Evolutionary conservation across 2,888 invertebrate genomes (phyloP).

Genomic region (Unio delphinus): DNA sequence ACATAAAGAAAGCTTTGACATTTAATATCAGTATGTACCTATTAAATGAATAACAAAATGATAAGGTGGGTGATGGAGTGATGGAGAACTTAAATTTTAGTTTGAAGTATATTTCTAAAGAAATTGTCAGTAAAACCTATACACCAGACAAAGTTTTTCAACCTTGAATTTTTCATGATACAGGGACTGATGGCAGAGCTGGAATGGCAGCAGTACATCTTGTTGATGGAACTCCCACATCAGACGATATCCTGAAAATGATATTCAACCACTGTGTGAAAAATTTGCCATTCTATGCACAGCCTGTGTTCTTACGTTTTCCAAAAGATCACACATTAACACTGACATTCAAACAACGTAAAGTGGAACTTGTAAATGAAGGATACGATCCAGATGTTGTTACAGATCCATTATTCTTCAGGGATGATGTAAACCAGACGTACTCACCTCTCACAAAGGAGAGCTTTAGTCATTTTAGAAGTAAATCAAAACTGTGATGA

Average conservation of each 20-base stretch:
- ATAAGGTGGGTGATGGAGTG: no score
- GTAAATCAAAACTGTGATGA: constrained; percentile 32
- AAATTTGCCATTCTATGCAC: no score
- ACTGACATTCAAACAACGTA: constrained; percentile 54
- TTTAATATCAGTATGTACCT: no score
- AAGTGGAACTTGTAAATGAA: constrained; percentile 54
- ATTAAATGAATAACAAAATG: no score
- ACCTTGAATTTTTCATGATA: not conserved
- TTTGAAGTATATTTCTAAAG: no score
- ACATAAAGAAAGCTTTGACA: no score
- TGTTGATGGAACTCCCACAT: constrained; percentile 25
- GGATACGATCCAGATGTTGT: constrained; percentile 50
- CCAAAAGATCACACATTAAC: no score
- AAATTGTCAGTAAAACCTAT: no score
- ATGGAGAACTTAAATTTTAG: no score
- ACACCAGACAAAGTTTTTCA: no score
- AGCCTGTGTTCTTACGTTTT: no score
- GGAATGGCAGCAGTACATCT: constrained; percentile 65
- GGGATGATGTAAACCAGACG: constrained; percentile 35
- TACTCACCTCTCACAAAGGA: constrained; percentile 41
- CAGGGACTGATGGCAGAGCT: constrained; percentile 55
- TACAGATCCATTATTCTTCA: constrained; percentile 49
- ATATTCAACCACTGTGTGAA: constrained; percentile 42
- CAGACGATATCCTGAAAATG: constrained; percentile 28
- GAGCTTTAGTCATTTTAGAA: constrained; percentile 21